A percentile compares a stretch with the other conserved stretches of the same genome.
phyloP scores from a whole-genome alignment of 2,113 vertebrate genomes.

The Verasper variegatus region DNA sequence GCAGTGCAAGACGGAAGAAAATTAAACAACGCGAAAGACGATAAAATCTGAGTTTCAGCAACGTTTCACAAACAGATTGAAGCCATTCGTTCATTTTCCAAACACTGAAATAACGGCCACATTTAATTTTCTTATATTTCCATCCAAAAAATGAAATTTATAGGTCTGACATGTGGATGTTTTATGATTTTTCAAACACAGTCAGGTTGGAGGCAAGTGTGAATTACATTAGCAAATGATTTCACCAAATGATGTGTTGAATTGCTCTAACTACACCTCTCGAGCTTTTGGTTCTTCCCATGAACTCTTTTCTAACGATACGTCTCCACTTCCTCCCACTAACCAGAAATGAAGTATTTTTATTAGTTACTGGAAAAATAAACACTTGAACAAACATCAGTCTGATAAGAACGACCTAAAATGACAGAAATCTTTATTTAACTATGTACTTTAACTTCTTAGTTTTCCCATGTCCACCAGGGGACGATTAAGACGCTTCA shows the following conservation, averaged over 20 bases:
- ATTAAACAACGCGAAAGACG: not conserved
- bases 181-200: slow-evolving; percentile 2
- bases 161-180: slow-evolving; percentile 3
- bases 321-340: too few relatives aligned
- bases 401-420: too few relatives aligned
- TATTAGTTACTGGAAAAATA: too few relatives aligned
- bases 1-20: not conserved
- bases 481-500: not conserved
- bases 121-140: slow-evolving; percentile 4
- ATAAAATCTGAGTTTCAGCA: not conserved
- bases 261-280: too few relatives aligned
- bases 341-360: too few relatives aligned
- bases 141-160: not conserved
- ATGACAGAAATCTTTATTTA: not conserved
- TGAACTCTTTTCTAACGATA: not conserved
- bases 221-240: not conserved
- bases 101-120: not conserved
- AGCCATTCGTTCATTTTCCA: slow-evolving; percentile 38
- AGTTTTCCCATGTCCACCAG: not conserved
- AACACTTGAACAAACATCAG: too few relatives aligned
- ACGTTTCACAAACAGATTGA: slow-evolving; percentile 42
- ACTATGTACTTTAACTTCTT: too few relatives aligned
- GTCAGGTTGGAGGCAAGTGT: not conserved
- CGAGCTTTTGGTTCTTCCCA: too few relatives aligned
- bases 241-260: too few relatives aligned